Base-by-base conservation (phyloP, 2,113 vertebrate genomes). In the Hippolais icterina region DNA sequence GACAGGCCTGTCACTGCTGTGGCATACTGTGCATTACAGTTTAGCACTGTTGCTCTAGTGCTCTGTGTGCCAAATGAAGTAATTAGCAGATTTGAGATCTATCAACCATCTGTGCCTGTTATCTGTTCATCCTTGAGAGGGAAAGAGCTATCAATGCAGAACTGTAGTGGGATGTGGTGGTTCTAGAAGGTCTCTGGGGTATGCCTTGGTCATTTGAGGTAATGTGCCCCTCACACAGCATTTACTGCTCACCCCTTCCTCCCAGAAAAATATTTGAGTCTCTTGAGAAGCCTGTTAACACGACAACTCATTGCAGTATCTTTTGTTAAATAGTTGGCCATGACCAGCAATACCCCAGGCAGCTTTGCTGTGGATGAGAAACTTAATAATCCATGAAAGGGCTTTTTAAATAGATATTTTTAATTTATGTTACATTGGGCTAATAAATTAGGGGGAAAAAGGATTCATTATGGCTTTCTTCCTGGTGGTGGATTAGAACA, bases 1-100 rank as follows among this genome's bases (percentile, higher is more conserved):
- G 49, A 65, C 37, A 77, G 49, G 25, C 49, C 54, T 85, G 53
- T 39, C 35, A 4, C 71, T 66, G 42, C 66, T 0, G 1, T 59
- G 82, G 41, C 59, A 49, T 42, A 31, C 78, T 81, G 41, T 28
- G 47, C 49, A 3, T 83, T 94, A 52, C 9, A 42, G 70, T 49
- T 85, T 56, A 93, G 57, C 44, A 24, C 65, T 50, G 56, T 84
- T 81, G 35, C 79, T 88, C 13, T 33, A 39, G 37, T 3, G 2
- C 39, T 92, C 20, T 18, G 2, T 35, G 71, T 93, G 92, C 95
- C 96, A 96, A 92, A 90, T 90, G 63, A 93, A 95, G 64, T 80
- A 79, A 35, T 92, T 77, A 85, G 63, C n/a, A 46, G 71, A 69
- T 61, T 33, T 74, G 63, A 80, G 42, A 49, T 86, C 53, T 72